A percentile compares a stretch with the other conserved stretches of the same genome.
Conservation (phyloP, 2,113 vertebrate genomes). For the Isurus oxyrinchus region DNA sequence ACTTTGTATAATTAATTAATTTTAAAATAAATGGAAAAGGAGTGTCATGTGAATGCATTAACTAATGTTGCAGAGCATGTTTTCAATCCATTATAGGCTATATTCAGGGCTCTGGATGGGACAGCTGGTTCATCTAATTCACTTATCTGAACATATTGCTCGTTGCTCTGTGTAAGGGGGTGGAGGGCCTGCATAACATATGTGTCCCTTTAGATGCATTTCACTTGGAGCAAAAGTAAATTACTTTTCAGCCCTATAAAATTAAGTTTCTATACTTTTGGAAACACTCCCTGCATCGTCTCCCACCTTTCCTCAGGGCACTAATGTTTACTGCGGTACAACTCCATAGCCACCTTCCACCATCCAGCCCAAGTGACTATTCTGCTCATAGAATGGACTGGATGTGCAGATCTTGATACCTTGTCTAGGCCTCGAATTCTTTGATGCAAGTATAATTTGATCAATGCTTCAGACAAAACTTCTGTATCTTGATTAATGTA, state of each 20-base stretch:
- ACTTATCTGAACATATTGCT: constrained; percentile 24
- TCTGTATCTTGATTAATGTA: not conserved
- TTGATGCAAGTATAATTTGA: not conserved
- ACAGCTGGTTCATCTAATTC: constrained; percentile 23
- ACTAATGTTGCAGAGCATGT: not conserved
- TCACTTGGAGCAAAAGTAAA: not conserved
- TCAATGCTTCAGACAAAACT: not conserved
- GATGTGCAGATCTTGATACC: not conserved
- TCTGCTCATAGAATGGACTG: not conserved
- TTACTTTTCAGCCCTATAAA: not conserved
- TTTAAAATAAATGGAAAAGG: constrained; percentile 8
- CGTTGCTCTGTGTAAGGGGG: not conserved
- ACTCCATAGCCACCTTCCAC: not conserved
- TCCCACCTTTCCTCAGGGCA: not conserved
- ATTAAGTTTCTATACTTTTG: not conserved
- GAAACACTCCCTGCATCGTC: not conserved
- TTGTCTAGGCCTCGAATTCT: not conserved
- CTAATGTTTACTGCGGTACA: not conserved
- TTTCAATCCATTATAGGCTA: not conserved
- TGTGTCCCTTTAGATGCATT: not conserved
- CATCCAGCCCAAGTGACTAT: not conserved
- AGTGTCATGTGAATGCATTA: not conserved
- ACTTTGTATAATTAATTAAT: constrained; percentile 4
- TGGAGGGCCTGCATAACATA: not conserved
- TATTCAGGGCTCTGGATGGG: not conserved